These are phyloP conservation scores for Mormyrus lacerda DNA, from an alignment of 2,113 vertebrate genomes.

Conservation along the genomic window DNA sequence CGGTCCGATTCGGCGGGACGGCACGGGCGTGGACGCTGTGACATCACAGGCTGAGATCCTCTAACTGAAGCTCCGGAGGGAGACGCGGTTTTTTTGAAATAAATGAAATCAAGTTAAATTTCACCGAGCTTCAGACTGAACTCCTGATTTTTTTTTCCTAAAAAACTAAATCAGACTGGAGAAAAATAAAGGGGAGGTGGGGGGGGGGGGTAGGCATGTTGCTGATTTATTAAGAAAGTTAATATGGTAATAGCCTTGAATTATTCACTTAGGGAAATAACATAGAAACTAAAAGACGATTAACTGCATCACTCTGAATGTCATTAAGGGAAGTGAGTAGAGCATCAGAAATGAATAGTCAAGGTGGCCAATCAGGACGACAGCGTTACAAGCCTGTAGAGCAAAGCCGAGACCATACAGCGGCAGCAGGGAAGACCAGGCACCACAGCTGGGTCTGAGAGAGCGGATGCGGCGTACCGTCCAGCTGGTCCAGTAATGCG, in stretches of 20 bases:
- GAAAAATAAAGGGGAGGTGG: neutral
- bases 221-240: neutral
- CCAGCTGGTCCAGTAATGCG: constrained; percentile 75
- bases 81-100: neutral
- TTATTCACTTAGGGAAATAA: neutral
- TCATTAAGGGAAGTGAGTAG: neutral
- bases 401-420: neutral
- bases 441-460: neutral
- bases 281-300: neutral
- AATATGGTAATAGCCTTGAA: neutral
- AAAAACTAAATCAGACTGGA: neutral
- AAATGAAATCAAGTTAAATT: neutral
- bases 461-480: constrained; percentile 60
- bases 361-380: neutral
- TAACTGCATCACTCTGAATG: neutral
- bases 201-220: neutral
- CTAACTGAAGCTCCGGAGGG: neutral
- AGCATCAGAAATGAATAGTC: neutral
- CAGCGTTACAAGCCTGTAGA: neutral
- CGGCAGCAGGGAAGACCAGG: neutral
- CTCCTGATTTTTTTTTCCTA: neutral
- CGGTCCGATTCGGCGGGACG: neutral
- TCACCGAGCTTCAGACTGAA: neutral
- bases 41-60: neutral
- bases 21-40: neutral